Base-by-base conservation (phyloP, 2,113 vertebrate genomes). In the Pithys albifrons region DNA sequence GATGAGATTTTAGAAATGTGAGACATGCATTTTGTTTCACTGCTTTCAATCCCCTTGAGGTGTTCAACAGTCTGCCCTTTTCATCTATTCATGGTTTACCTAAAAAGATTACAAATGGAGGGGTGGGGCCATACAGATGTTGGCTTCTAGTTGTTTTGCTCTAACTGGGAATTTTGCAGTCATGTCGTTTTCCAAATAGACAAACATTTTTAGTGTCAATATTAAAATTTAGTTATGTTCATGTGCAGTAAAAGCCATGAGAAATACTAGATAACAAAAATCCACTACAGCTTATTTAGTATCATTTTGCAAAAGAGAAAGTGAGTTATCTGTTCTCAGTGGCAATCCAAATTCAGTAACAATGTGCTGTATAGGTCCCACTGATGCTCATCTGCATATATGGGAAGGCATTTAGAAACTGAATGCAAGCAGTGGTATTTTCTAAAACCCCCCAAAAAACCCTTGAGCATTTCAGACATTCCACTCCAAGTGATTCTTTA, bases 261-360 rank as follows among this genome's bases (percentile, higher is more conserved):
- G 31, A 81, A 86, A 89, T 46, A 84, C 19, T n/a, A 41, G 28
- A 23, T 3, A 72, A 37, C 41, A 88, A 75, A 95, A 90, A 65
- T 46, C 16, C 55, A 71, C 61, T 67, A 29, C 8, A n/a, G 13
- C 28, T 85, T 69, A 37, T 75, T 86, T 94, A 85, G 48, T 35
- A 71, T 23, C 29, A 18, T 29, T 78, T 94, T 83, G 48, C 76
- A 77, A 61, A 96, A 93, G 88, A 96, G 79, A 92, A 96, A 94
- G 80, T 28, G 76, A 97, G 51, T 70, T 75, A 55, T 61, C 73
- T 87, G 27, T 77, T 78, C 85, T 82, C 83, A 69, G 70, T 2
- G 6, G 51, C 51, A 19, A 18, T 6, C 49, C 92, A 79, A 84
- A 88, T 66, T 84, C 72, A 81, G 77, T 46, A 46, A 84, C 52